A percentile compares a stretch with the other conserved stretches of the same genome.
These are phyloP conservation scores for Polypterus senegalus DNA, from an alignment of 2,113 vertebrate species.

Conservation along the genomic window DNA sequence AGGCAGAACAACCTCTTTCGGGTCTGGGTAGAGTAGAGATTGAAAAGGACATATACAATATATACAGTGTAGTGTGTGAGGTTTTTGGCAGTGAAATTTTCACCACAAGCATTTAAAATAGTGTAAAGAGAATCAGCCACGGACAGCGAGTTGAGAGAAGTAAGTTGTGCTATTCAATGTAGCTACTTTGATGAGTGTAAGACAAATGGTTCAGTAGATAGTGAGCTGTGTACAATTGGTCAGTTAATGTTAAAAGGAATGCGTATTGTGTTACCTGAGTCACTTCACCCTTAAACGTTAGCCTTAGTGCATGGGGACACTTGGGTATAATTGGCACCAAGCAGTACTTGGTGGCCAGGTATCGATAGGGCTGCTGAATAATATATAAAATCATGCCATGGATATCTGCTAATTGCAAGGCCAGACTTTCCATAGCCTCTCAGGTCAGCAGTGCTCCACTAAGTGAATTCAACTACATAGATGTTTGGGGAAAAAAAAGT, in stretches of 20 bases:
- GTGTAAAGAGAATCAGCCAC: slow-evolving; percentile 7
- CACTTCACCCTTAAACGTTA: slow-evolving; percentile 3
- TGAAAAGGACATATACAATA: background rate
- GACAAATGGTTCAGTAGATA: slow-evolving; percentile 6
- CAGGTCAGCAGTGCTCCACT: background rate
- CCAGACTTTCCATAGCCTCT: background rate
- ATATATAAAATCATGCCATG: background rate
- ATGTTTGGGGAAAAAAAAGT: no score
- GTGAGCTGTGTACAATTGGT: slow-evolving; percentile 12
- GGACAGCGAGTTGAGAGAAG: background rate
- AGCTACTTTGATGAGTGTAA: slow-evolving; percentile 9
- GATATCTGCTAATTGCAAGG: background rate
- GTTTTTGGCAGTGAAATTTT: slow-evolving; percentile 13
- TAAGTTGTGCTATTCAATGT: slow-evolving; percentile 9
- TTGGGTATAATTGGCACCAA: slow-evolving; percentile 18
- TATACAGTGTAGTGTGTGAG: slow-evolving; percentile 16
- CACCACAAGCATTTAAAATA: slow-evolving; percentile 7
- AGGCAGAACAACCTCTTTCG: background rate
- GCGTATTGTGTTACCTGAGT: slow-evolving; percentile 12
- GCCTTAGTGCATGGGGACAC: slow-evolving; percentile 12
- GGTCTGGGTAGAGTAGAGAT: no score
- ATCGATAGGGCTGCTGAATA: background rate
- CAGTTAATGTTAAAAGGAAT: slow-evolving; percentile 6
- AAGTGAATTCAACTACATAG: no score
- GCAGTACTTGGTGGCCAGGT: background rate